Percentiles rank a stretch among this genome's conserved stretches.
These are phyloP conservation scores for Gouania willdenowi DNA, from an alignment of 2,797 vertebrate genomes.

Conservation along the genomic window DNA sequence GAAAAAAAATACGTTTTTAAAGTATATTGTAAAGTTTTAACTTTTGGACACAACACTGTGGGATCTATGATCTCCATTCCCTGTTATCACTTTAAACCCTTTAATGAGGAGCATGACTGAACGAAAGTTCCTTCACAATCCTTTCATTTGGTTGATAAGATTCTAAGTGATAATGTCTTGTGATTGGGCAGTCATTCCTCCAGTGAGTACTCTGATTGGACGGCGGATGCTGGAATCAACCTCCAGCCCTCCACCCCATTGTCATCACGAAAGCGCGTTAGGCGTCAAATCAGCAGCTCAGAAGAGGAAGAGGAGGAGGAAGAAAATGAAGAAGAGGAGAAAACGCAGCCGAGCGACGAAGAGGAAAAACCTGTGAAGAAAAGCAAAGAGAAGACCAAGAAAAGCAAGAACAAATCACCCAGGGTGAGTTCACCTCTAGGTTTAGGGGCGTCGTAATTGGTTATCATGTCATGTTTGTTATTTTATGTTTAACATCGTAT, in stretches of 20 bases:
- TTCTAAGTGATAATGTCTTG: slow-evolving; percentile 2
- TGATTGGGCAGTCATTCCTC: slow-evolving; percentile 80
- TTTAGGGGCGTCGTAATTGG: too few species aligned
- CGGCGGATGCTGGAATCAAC: slow-evolving; percentile 88
- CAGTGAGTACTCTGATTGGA: slow-evolving; percentile 95
- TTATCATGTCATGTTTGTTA: too few species aligned
- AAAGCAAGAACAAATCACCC: slow-evolving; percentile 63
- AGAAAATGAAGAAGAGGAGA: slow-evolving; percentile 80
- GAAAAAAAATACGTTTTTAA: too few species aligned
- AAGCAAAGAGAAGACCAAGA: slow-evolving; percentile 66
- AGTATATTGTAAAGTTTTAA: too few species aligned
- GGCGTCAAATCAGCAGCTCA: slow-evolving; percentile 82
- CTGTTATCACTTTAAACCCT: too few species aligned
- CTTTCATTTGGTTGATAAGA: too few species aligned
- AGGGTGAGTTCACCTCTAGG: slow-evolving; percentile 67
- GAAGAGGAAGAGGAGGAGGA: slow-evolving; percentile 87
- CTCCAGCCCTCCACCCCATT: slow-evolving; percentile 82
- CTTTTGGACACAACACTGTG: too few species aligned
- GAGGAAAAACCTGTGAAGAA: slow-evolving; percentile 65
- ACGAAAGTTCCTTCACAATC: too few species aligned
- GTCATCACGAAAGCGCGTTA: slow-evolving; percentile 76
- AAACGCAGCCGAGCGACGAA: slow-evolving; percentile 76
- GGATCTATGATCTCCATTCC: too few species aligned
- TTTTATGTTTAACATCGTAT: too few species aligned
- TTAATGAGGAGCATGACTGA: too few species aligned